Evolutionary conservation across 2,888 invertebrate species (phyloP).

Genomic region (Spialia ferax): DNA sequence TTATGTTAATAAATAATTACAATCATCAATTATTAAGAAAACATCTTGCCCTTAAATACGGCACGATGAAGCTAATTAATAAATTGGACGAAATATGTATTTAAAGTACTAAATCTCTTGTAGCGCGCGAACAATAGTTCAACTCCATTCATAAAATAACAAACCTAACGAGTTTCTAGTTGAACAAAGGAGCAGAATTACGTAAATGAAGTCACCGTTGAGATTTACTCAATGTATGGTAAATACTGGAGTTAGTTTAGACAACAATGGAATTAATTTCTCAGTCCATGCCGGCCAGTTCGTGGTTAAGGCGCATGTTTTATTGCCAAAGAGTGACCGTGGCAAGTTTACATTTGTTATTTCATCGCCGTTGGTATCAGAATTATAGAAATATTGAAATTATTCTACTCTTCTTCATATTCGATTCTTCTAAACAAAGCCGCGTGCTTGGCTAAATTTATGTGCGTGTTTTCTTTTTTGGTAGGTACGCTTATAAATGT

Average conservation of each 20-base stretch:
- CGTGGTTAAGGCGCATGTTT: background rate
- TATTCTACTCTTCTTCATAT: too few species aligned
- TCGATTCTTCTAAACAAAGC: too few species aligned
- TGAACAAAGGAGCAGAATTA: constrained; percentile 32
- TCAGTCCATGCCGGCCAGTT: constrained; percentile 48
- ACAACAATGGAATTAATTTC: constrained; percentile 64
- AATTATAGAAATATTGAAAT: too few species aligned
- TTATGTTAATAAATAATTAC: too few species aligned
- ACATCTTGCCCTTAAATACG: background rate
- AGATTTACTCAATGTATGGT: constrained; percentile 37
- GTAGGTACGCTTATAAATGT: too few species aligned
- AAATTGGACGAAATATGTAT: background rate
- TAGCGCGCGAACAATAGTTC: background rate
- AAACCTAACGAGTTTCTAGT: constrained; percentile 21
- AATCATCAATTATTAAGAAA: too few species aligned
- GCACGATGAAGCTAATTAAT: background rate
- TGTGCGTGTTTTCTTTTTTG: too few species aligned
- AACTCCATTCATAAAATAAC: constrained; percentile 23
- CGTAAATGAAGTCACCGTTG: constrained; percentile 26
- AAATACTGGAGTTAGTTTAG: constrained; percentile 35
- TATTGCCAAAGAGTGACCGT: background rate
- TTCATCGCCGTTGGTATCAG: too few species aligned
- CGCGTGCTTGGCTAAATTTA: too few species aligned
- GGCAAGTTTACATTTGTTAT: background rate
- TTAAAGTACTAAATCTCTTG: background rate